Conservation (phyloP, 2,888 invertebrate species). For the Cylloceria caligata region DNA sequence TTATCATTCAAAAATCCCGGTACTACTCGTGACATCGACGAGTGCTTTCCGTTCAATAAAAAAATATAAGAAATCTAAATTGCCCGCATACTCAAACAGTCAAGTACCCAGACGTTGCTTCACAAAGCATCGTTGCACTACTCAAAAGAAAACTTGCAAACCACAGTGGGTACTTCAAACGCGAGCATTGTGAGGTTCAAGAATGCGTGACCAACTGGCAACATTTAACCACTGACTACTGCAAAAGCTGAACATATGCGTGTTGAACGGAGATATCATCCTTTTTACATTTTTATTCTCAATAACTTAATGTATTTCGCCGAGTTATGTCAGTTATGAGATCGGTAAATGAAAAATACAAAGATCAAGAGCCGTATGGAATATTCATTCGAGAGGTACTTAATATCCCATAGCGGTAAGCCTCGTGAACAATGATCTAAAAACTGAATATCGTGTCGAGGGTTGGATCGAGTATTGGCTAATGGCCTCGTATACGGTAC, state of each 20-base stretch:
- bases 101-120: conserved; percentile 60
- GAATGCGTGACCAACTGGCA: conserved; percentile 78
- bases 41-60: conserved; percentile 6
- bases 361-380: conserved; percentile 13
- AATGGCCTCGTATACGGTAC: neutral
- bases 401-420: conserved; percentile 74
- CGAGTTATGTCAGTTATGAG: neutral
- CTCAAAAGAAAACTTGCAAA: conserved; percentile 73
- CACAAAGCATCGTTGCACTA: conserved; percentile 69
- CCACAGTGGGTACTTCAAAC: conserved; percentile 70
- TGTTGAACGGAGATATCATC: conserved; percentile 10
- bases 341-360: neutral
- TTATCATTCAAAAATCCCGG: neutral
- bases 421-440: conserved; percentile 4
- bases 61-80: conserved; percentile 57
- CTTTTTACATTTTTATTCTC: neutral
- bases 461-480: neutral
- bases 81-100: conserved; percentile 72
- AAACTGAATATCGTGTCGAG: neutral
- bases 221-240: conserved; percentile 45
- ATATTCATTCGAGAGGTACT: conserved; percentile 81
- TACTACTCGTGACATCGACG: neutral
- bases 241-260: conserved; percentile 63
- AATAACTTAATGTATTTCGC: neutral
- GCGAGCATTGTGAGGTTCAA: conserved; percentile 65